Evolutionary conservation across 2,888 invertebrate genomes (phyloP).

Genomic region (Ernsta delagoae): DNA sequence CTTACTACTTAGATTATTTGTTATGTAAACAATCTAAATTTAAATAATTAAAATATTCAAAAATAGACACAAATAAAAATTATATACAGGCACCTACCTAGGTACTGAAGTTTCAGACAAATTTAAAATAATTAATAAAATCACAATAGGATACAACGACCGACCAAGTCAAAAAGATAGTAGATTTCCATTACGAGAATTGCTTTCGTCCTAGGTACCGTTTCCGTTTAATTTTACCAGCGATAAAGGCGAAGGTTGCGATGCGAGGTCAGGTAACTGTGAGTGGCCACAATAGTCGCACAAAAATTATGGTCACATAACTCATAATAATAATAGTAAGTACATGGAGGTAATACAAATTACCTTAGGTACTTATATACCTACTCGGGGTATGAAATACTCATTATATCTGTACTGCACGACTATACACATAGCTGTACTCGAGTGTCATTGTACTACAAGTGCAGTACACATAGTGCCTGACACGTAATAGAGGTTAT

Average conservation of each 20-base stretch:
- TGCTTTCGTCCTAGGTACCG: conserved; percentile 39
- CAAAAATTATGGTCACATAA: conserved; percentile 12
- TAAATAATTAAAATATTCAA: too few relatives aligned
- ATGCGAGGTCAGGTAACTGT: conserved; percentile 69
- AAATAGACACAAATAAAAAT: too few relatives aligned
- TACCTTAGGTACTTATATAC: too few relatives aligned
- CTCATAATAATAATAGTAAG: background rate
- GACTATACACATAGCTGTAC: conserved; percentile 37
- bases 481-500: conserved; percentile 30
- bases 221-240: conserved; percentile 56
- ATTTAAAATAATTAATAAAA: too few relatives aligned
- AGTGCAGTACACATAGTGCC: conserved; percentile 27
- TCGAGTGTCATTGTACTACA: conserved; percentile 40
- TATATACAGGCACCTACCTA: too few relatives aligned
- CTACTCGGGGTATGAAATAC: conserved; percentile 23
- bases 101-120: too few relatives aligned
- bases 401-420: conserved; percentile 18
- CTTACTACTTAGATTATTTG: too few relatives aligned
- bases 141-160: too few relatives aligned
- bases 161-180: too few relatives aligned
- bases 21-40: too few relatives aligned
- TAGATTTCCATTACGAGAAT: conserved; percentile 1
- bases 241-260: conserved; percentile 69
- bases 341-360: too few relatives aligned
- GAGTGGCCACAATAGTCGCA: conserved; percentile 50